Evolutionary conservation across 2,888 invertebrate species (phyloP).

Genomic region (Germaria angustata): DNA sequence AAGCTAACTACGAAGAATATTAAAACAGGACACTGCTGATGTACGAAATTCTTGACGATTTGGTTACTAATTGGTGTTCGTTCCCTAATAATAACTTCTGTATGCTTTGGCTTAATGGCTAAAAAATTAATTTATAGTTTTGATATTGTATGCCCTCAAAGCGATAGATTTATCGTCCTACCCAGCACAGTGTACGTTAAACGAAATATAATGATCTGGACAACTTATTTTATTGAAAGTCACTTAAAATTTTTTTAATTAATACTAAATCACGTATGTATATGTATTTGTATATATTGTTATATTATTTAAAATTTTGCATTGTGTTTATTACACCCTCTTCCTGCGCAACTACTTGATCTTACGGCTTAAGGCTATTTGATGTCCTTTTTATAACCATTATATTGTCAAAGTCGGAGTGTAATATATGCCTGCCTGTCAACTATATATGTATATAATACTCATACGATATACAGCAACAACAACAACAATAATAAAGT

Average conservation of each 20-base stretch:
- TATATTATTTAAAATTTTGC: not conserved
- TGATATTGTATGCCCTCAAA: too few relatives aligned
- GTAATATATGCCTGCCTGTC: conserved; percentile 17
- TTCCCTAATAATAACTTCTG: too few relatives aligned
- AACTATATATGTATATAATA: not conserved
- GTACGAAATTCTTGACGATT: too few relatives aligned
- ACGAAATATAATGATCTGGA: not conserved
- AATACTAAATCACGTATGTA: conserved; percentile 22
- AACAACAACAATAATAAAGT: conserved; percentile 42
- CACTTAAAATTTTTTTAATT: conserved; percentile 1
- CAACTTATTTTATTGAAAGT: not conserved
- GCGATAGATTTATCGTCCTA: too few relatives aligned
- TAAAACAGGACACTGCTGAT: too few relatives aligned
- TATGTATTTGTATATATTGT: not conserved
- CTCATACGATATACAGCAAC: not conserved
- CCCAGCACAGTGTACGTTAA: too few relatives aligned
- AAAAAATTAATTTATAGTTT: too few relatives aligned
- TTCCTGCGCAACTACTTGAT: conserved; percentile 18
- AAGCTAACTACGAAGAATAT: too few relatives aligned
- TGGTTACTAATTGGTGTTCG: too few relatives aligned
- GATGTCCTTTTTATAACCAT: not conserved
- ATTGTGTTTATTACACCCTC: not conserved
- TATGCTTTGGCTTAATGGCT: too few relatives aligned
- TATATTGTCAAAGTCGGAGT: conserved; percentile 4
- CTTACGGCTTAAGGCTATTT: conserved; percentile 25